phyloP scores from a whole-genome alignment of 2,113 vertebrate species.

The Dromiciops gliroides region DNA sequence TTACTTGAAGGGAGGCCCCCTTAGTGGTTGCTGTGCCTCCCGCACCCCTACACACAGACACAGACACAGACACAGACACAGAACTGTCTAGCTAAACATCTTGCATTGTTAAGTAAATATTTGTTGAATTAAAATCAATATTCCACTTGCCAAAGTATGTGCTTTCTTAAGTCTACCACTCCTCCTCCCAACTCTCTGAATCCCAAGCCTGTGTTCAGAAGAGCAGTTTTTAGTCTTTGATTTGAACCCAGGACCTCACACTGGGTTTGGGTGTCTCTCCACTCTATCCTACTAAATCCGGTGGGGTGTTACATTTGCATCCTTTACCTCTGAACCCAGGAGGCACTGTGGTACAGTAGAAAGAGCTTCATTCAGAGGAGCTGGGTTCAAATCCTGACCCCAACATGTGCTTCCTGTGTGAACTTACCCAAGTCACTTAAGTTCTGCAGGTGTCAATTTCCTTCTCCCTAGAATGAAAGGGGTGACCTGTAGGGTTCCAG shows the following conservation, averaged over 20 bases:
- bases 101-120: not conserved
- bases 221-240: not conserved
- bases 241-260: not conserved
- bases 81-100: not conserved
- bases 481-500: not conserved
- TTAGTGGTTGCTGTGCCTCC: no score
- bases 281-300: not conserved
- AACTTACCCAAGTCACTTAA: not conserved
- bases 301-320: not conserved
- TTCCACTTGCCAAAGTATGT: not conserved
- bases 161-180: not conserved
- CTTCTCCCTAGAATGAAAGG: not conserved
- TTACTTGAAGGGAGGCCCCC: no score
- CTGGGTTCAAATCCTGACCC: not conserved
- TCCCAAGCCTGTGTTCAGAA: not conserved
- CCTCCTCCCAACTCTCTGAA: not conserved
- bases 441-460: not conserved
- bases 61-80: not conserved
- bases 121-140: not conserved
- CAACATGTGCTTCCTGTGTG: not conserved
- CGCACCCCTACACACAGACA: not conserved
- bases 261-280: not conserved
- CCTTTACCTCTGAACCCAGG: not conserved
- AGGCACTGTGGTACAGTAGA: not conserved
- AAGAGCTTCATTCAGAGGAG: not conserved